Evolutionary conservation across 2,888 invertebrate genomes (phyloP).

Genomic region (Drosophila fulvimacula): DNA sequence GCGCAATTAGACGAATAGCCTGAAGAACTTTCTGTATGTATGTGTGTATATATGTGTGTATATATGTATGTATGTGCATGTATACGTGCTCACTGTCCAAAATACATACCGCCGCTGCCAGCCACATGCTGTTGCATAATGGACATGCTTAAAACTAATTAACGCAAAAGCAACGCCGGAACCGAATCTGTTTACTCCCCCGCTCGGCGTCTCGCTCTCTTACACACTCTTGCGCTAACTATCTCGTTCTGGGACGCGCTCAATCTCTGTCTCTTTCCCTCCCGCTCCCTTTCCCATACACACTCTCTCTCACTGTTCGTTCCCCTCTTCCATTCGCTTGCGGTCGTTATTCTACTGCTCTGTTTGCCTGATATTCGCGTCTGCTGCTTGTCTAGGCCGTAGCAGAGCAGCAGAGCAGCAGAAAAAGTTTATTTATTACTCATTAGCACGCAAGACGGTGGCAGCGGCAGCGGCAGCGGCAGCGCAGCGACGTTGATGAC

Average conservation of each 20-base stretch:
- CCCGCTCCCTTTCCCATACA: not conserved
- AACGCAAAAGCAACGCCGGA: slow-evolving; percentile 71
- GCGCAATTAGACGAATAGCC: slow-evolving; percentile 4
- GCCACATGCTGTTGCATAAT: slow-evolving; percentile 66
- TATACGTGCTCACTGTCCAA: slow-evolving; percentile 18
- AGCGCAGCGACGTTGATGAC: slow-evolving; percentile 45
- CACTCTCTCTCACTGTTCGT: not conserved
- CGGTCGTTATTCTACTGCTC: slow-evolving; percentile 46
- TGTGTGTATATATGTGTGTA: not conserved
- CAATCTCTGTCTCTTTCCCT: slow-evolving; percentile 12
- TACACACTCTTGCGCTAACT: slow-evolving; percentile 12
- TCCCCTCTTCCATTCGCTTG: slow-evolving; percentile 20
- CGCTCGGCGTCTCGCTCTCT: slow-evolving; percentile 7
- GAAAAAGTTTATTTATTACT: slow-evolving; percentile 71
- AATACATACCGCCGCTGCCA: slow-evolving; percentile 18
- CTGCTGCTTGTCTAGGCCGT: slow-evolving; percentile 62
- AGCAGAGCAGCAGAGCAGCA: slow-evolving; percentile 39
- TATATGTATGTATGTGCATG: not conserved
- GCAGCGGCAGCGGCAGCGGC: slow-evolving; percentile 2
- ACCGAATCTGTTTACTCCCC: slow-evolving; percentile 39
- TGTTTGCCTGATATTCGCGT: slow-evolving; percentile 67
- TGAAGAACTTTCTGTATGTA: not conserved
- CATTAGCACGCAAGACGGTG: slow-evolving; percentile 71
- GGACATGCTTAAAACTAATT: slow-evolving; percentile 75
- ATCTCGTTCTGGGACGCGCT: slow-evolving; percentile 8